Percentiles rank a stretch among this genome's conserved stretches.
Evolutionary conservation across 2,113 vertebrate genomes (phyloP).

Genomic region (Scolopax mira): DNA sequence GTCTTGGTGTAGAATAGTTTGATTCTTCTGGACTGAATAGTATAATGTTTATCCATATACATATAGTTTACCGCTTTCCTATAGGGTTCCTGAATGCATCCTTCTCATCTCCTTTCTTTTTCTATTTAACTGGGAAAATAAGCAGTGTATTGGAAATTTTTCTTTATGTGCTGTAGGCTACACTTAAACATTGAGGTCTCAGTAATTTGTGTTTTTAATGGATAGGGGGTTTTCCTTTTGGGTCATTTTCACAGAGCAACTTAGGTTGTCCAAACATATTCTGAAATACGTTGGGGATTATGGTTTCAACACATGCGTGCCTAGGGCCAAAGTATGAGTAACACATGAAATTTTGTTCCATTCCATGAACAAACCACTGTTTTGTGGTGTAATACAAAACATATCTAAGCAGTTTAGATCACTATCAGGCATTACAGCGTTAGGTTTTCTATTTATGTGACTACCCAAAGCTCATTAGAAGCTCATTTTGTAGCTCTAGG

Average conservation of each 20-base stretch:
- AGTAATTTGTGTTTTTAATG: slow-evolving; percentile 79
- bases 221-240: slow-evolving; percentile 71
- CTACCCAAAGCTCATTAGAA: slow-evolving; percentile 77
- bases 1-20: not conserved
- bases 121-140: slow-evolving; percentile 47
- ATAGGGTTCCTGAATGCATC: slow-evolving; percentile 42
- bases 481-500: slow-evolving; percentile 71
- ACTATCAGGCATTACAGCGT: slow-evolving; percentile 74
- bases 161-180: slow-evolving; percentile 61
- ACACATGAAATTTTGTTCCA: slow-evolving; percentile 81
- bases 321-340: slow-evolving; percentile 81
- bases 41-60: slow-evolving; percentile 21
- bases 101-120: slow-evolving; percentile 28
- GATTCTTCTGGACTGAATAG: slow-evolving; percentile 15
- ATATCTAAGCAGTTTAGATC: slow-evolving; percentile 78
- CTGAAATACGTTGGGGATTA: slow-evolving; percentile 75
- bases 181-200: slow-evolving; percentile 71
- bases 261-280: slow-evolving; percentile 76
- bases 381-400: slow-evolving; percentile 78
- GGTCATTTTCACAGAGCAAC: slow-evolving; percentile 73
- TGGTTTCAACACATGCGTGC: slow-evolving; percentile 78
- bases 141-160: slow-evolving; percentile 63
- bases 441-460: slow-evolving; percentile 78
- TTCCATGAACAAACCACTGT: slow-evolving; percentile 81
- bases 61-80: slow-evolving; percentile 23